Evolutionary conservation across 1,140 invertebrate species (phyloP), one percentile per base, ranked within the genome.

Genomic region (Bombus cullumanus): DNA sequence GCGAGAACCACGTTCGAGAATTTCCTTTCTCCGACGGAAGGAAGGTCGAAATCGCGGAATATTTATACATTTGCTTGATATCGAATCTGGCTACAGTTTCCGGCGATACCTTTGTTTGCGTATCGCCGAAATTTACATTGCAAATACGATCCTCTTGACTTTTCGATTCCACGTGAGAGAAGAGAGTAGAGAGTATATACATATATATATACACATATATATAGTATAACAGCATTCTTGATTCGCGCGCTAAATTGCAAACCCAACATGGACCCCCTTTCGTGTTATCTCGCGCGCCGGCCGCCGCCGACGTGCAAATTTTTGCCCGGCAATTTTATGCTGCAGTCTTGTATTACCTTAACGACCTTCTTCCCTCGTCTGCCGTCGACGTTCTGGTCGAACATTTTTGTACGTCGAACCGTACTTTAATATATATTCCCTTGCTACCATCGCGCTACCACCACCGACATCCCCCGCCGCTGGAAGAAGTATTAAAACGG

Each of bases 51-150:
- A 22, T 53, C 47, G 47, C 5, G 8, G 39, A 43, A 64, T 75
- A 68, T 87, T 80, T 85, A 80, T 81, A 81, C 59, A 53, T 81
- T 76, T 76, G 71, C 64, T 68, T 25, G 59, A 68, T 84, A 74
- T 64, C 59, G 47, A 28, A 86, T 57, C 81, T 28, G 66, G 34
- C n/a, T 37, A 37, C 71, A 10, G 72, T 62, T 77, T 62, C 41
- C 68, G 62, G 10, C 34, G 81, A 75, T 72, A 72, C 69, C 76
- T 85, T 76, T 87, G 83, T 87, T 85, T 81, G 83, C 76, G 83
- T 47, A 85, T 85, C 77, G 83, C 13, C 69, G 8, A 9, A 39
- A 88, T 88, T 83, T 88, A 79, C 87, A 88, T 88, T 83, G 87
- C 87, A 88, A 88, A 88, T 86, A 81, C 68, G 72, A 64, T 64